Evolutionary conservation across 1,140 invertebrate species (phyloP).

Genomic region (Xylocopa sonorina): DNA sequence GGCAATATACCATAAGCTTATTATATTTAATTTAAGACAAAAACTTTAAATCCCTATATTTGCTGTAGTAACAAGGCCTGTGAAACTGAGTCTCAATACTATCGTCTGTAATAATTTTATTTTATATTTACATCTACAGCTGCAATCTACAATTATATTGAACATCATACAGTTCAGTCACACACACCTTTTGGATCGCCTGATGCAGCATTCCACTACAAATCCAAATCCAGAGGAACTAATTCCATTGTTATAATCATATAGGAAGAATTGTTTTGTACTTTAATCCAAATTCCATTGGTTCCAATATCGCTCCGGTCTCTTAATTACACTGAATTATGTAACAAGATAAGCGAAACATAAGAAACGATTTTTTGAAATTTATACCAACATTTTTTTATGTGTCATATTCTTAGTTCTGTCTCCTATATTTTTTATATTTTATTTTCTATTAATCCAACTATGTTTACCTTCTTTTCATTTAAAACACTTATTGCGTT

Average conservation of each 20-base stretch:
- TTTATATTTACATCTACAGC: constrained; percentile 6
- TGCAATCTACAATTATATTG: constrained; percentile 21
- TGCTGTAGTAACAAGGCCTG: neutral
- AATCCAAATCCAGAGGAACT: constrained; percentile 35
- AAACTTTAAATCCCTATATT: neutral
- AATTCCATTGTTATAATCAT: constrained; percentile 30
- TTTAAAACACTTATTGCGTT: no score
- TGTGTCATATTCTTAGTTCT: no score
- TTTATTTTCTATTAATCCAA: neutral
- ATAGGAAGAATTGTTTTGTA: constrained; percentile 28
- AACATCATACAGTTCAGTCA: constrained; percentile 25
- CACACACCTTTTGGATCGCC: constrained; percentile 29
- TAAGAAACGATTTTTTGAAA: constrained; percentile 17
- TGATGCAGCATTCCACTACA: constrained; percentile 27
- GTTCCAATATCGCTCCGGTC: constrained; percentile 30
- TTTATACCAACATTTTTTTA: neutral
- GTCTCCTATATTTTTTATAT: neutral
- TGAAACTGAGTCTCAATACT: neutral
- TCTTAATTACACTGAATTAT: constrained; percentile 31
- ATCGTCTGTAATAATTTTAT: constrained; percentile 2
- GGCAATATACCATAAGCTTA: neutral
- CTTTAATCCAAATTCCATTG: constrained; percentile 31
- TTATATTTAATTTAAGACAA: neutral
- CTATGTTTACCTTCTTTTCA: neutral
- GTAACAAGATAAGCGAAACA: constrained; percentile 26